Base-by-base conservation (phyloP, 2,888 invertebrate species). In the Sphaerophoria taeniata region DNA sequence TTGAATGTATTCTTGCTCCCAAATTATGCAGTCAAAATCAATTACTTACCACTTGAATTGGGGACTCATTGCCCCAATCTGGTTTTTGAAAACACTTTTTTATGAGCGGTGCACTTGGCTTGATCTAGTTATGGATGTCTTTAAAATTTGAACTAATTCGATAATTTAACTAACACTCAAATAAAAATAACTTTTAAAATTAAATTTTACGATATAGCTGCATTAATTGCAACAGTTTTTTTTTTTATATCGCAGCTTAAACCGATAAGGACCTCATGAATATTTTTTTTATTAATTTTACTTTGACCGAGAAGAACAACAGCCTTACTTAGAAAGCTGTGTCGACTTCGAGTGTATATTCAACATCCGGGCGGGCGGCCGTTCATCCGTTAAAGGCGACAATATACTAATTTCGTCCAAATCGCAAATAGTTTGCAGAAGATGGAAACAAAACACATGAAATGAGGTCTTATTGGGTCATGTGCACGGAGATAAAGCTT, bases 51-150 rank as follows among this genome's bases (percentile, higher is more conserved):
- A 91, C 90, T 91, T 90, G 89, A 89, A 89, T 87, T 89, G 90
- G 91, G 92, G 91, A 90, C 90, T 90, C 92, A 92, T 92, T 53
- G 88, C 90, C 90, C 91, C 92, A 91, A 87, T 88, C 88, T 88
- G 88, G 88, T 89, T 88, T 88, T 84, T 79, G 51, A 55, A 73
- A 75, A 89, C 24, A 14, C 36, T 53, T 49, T 49, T 34, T 39
- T 24, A 45, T 24, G 53, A 74, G 47, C 31, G 61, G 71, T 24
- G 1, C 9, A 45, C 2, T 61, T 7, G 34, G 0, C 36, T 43
- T 67, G 3, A 60, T 45, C 58, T 53, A 16, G 36, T 45, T 43
- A 34, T 11, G 39, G 31, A 45, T 24, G n/a, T 71, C 61, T 12
- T 11, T 51, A 47, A 43, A 65, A 60, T 67, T 78, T 72, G 70